Evolutionary conservation across 2,888 invertebrate species (phyloP), one percentile per base, ranked within the genome.

Genomic region (Uropetala carovei): DNA sequence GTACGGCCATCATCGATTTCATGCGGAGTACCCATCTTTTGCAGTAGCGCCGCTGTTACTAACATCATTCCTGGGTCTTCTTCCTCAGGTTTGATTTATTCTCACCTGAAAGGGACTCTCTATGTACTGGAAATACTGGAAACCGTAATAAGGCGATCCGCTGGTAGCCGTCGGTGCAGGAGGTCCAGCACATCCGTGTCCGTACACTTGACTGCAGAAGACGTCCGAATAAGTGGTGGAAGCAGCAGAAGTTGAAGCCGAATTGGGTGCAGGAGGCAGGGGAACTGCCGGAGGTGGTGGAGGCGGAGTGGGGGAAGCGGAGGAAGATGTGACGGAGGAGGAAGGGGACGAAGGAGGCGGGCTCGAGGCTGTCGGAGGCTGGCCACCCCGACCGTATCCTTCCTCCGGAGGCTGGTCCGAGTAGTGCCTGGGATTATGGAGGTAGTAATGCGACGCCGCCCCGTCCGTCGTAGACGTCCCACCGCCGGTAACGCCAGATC

Each of bases 121-220:
- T 43, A 92, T 82, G 18, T 92, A 92, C 30, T 92, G 92, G 16
- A 92, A 82, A 89, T 89, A 89, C 60, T 92, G 92, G 92, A 92
- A 92, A 64, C 92, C 92, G 14, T 92, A 92, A 64, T 92, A 92
- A 18, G 92, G 92, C 18, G 92, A 92, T 16, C 89, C 64, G 27
- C 82, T 92, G 83, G 83, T 59, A 16, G 92, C 18, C 14, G 83
- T 56, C 18, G 92, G 92, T n/a, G 92, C 83, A n/a, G 92, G 83
- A 56, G 83, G 92, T 3, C 83, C 83, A n/a, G 92, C 82, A 58
- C 82, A 84, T 1, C 83, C 83, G 59, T 82, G 83, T 13, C 92
- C 92, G 16, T 92, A 92, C 60, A 92, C 43, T 16, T 92, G 92
- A 82, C 92, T 92, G 89, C 89, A 89, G 82, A 92, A 92, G 60